Base-by-base conservation (phyloP, 2,888 invertebrate species). In the Flabesymbios commensalis region DNA sequence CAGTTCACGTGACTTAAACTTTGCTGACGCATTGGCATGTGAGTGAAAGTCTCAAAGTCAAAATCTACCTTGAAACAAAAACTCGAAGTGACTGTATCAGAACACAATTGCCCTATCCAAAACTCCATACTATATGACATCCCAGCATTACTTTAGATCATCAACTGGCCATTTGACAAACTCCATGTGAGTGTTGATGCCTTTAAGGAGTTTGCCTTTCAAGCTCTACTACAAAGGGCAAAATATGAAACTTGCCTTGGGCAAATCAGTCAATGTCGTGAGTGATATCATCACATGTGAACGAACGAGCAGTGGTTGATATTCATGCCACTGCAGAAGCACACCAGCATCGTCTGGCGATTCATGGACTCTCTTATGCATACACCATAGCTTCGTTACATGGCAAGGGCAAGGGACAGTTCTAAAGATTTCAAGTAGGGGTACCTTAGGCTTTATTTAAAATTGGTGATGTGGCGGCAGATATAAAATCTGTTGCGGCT, bases 1-100 rank as follows among this genome's bases (percentile, higher is more conserved):
- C 19, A 57, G 49, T 3, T 47, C 31, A 33, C 49, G 36, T 2
- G 49, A 59, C 17, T 39, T 61, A 28, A 31, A 59, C 49, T 22
- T 61, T 32, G 41, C 47, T 49, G 61, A 58, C 28, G 61, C 59
- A 29, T 41, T 61, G 36, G 41, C 41, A 19, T 61, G 29, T 42
- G 57, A 58, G 43, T 61, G 45, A 33, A 43, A 17, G 29, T 61
- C 28, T 26, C 41, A 5, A 47, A 47, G 3, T 36, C 48, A 31
- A 60, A 61, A 51, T 3, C 49, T 32, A 41, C 36, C 29, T 22
- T 61, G 39, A 61, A 47, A 36, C 24, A 49, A 4, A 49, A 48
- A 49, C 36, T 59, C 14, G 39, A 47, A 59, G 39, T 49, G 41
- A 29, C 42, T 22, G 58, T 45, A 17, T 58, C 59, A 17, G 59